These are phyloP conservation scores for Hafferia zeledoni DNA, from an alignment of 2,797 vertebrate genomes.

Conservation along the genomic window DNA sequence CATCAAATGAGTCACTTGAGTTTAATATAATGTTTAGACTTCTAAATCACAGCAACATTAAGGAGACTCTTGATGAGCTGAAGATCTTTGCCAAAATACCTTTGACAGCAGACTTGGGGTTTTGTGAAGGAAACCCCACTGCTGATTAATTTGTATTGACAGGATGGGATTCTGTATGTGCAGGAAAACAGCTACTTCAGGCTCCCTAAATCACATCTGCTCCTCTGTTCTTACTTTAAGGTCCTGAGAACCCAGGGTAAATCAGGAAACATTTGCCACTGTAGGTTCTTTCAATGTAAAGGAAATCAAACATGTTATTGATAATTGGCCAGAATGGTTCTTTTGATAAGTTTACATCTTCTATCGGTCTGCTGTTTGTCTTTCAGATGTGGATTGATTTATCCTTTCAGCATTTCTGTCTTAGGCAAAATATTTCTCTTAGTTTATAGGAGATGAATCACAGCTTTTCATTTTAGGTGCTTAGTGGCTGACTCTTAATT, in stretches of 20 bases:
- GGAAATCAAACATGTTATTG: background rate
- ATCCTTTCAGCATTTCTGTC: background rate
- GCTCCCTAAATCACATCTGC: background rate
- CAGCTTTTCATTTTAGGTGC: background rate
- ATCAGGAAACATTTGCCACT: background rate
- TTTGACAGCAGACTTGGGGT: background rate
- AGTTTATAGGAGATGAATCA: background rate
- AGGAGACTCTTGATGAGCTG: background rate
- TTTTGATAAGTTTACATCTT: background rate
- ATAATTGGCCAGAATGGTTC: background rate
- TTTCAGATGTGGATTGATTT: background rate
- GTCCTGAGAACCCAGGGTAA: background rate
- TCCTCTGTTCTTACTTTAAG: background rate
- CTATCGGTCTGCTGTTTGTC: background rate
- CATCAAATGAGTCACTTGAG: background rate
- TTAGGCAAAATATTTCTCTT: background rate
- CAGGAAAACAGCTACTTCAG: background rate
- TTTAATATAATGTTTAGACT: background rate
- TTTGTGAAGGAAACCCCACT: background rate
- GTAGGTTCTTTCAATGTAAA: background rate
- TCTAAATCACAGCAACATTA: background rate
- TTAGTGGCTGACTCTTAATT: background rate
- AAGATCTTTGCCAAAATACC: background rate
- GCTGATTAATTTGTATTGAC: background rate
- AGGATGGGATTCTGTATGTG: background rate